These are phyloP conservation scores for Callorhinus ursinus DNA, from an alignment of 2,113 vertebrate genomes.

Conservation along the genomic window DNA sequence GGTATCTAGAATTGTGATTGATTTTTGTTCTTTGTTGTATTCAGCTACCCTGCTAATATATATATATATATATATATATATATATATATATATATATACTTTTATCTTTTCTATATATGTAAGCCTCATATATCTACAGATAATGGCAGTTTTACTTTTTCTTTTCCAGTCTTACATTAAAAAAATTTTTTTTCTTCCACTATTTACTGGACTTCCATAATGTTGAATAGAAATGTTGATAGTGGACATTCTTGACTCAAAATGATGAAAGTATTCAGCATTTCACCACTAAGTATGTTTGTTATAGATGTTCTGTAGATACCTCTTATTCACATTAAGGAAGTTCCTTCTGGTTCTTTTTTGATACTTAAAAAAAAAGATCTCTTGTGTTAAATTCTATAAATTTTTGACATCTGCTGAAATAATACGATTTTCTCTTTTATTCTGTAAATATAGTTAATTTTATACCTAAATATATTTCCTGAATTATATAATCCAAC, in stretches of 20 bases:
- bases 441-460: background rate
- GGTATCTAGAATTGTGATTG: background rate
- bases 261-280: background rate
- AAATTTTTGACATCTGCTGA: background rate
- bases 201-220: background rate
- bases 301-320: background rate
- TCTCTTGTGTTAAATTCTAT: background rate
- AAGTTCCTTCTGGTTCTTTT: background rate
- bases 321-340: background rate
- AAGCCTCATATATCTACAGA: background rate
- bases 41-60: background rate
- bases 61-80: background rate
- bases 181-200: background rate
- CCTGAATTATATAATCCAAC: background rate
- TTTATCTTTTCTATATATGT: background rate
- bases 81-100: background rate
- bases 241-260: background rate
- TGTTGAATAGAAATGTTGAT: background rate
- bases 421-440: background rate
- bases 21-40: background rate
- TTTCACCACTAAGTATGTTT: background rate
- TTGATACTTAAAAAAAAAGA: background rate
- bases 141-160: background rate
- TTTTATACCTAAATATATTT: background rate
- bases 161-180: background rate